Evolutionary conservation across 2,113 vertebrate genomes (phyloP), one percentile per base, ranked within the genome.

Genomic region (Nyctereutes procyonoides): DNA sequence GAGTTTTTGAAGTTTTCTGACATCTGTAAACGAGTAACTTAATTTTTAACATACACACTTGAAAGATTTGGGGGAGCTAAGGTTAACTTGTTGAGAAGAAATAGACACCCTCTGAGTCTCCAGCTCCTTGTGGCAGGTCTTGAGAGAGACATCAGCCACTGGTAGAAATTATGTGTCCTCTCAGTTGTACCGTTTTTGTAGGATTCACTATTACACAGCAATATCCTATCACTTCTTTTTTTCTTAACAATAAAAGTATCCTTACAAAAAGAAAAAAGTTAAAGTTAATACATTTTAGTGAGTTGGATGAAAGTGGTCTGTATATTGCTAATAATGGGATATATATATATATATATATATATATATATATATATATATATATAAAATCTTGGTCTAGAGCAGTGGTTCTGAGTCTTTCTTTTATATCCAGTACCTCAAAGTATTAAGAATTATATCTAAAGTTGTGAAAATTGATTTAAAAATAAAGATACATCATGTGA

Each of bases 381-480:
- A 43, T 43, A 53, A n/a, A n/a, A n/a, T 62, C 26, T 85, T 93
- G 30, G 3, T 84, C 76, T 95, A 56, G n/a, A 79, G 73, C 38
- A 91, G n/a, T 93, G 65, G 85, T 90, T 93, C 69, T 82, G 32
- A 85, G 22, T 87, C 71, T 60, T 20, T 71, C 7, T 92, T 94
- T 81, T 76, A 35, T 84, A 60, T 16, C 30, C 9, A 5, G 2
- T 74, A 30, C 35, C 35, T 93, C 56, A 48, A 16, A 85, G 20
- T 88, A 80, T 77, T 94, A 81, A 95, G 43, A 86, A 92, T 93
- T 92, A 7, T 86, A 14, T 80, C 53, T 13, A 60, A 90, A 89
- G 14, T 63, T 92, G 5, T 92, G 62, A 90, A 82, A 88, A 79
- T 87, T 83, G 92, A 89, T 74, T 81, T 95, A 26, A 97, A 94